Evolutionary conservation across 2,888 invertebrate genomes (phyloP).

Genomic region (Chrysotoxum bicinctum): DNA sequence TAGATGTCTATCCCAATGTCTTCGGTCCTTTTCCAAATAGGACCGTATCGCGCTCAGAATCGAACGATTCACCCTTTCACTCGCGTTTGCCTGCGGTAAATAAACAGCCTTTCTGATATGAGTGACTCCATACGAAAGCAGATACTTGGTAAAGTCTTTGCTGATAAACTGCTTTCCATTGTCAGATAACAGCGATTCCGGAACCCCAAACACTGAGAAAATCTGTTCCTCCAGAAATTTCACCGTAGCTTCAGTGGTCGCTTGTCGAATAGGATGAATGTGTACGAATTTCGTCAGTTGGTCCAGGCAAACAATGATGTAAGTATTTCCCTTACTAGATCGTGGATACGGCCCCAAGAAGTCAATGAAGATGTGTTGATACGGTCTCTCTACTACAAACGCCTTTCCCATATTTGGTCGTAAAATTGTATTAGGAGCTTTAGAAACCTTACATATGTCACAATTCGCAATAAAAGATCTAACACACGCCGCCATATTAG

Average conservation of each 20-base stretch:
- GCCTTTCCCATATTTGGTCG: neutral
- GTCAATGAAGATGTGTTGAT: neutral
- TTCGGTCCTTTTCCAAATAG: neutral
- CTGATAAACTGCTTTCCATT: no score
- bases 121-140: neutral
- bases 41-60: constrained; percentile 1
- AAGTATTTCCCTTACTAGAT: neutral
- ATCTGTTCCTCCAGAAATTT: neutral
- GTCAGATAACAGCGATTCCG: no score
- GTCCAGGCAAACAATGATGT: no score
- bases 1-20: neutral
- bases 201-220: no score
- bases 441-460: neutral
- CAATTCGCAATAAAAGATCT: no score
- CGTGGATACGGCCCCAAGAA: neutral
- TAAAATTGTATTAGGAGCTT: neutral
- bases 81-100: constrained; percentile 10
- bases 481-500: no score
- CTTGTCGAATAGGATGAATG: neutral
- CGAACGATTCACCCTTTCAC: no score
- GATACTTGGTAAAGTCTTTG: no score
- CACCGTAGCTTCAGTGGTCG: neutral
- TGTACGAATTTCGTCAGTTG: neutral
- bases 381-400: neutral
- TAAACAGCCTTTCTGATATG: neutral